A percentile compares a stretch with the other conserved stretches of the same genome.
These are phyloP conservation scores for Rhopalosiphum padi DNA, from an alignment of 1,140 invertebrate genomes.

Conservation along the genomic window DNA sequence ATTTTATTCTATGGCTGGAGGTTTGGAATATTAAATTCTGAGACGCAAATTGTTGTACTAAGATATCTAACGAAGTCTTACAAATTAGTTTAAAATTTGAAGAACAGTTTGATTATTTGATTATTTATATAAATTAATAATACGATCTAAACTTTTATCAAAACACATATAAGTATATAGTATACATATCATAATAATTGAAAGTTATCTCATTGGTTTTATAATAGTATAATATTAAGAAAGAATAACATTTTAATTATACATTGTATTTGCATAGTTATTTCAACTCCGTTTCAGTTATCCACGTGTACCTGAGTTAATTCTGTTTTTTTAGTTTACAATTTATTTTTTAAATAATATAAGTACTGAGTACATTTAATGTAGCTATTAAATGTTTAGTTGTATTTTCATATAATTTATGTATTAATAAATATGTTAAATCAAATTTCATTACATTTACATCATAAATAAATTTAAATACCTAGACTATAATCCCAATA, in stretches of 20 bases:
- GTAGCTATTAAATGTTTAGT: not conserved
- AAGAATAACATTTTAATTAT: not conserved
- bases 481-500: not conserved
- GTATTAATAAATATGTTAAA: not conserved
- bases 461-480: not conserved
- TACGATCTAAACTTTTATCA: not conserved
- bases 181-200: not conserved
- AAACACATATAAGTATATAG: not conserved
- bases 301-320: too few relatives aligned
- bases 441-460: not conserved
- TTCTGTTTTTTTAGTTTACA: too few relatives aligned
- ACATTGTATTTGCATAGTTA: not conserved
- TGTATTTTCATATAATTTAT: not conserved
- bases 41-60: not conserved
- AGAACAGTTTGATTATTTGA: not conserved
- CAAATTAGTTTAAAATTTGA: not conserved
- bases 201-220: not conserved
- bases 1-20: not conserved
- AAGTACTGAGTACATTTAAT: not conserved
- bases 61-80: not conserved
- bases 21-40: not conserved
- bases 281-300: not conserved
- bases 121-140: not conserved
- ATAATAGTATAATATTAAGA: not conserved
- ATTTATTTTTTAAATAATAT: not conserved